phyloP scores from a whole-genome alignment of 2,888 invertebrate species.

The Entomobrya proxima region DNA sequence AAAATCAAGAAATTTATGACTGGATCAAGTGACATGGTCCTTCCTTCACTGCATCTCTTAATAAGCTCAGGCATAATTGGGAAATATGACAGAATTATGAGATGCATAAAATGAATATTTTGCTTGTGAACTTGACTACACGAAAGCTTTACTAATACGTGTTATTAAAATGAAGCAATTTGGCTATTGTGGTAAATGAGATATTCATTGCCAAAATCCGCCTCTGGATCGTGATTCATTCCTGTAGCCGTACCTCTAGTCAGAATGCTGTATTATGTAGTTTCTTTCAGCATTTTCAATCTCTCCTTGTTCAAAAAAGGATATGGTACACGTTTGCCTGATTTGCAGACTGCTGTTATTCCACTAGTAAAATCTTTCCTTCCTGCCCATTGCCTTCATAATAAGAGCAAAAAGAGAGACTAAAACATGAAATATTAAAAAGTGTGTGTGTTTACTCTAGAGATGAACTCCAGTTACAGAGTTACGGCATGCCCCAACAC shows the following conservation, averaged over 20 bases:
- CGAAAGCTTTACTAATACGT: neutral
- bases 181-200: neutral
- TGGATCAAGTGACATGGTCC: neutral
- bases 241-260: no score
- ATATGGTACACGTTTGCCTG: no score
- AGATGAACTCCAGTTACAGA: neutral
- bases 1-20: neutral
- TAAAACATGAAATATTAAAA: neutral
- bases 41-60: no score
- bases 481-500: no score
- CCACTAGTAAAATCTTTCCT: no score
- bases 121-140: no score
- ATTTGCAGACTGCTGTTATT: no score
- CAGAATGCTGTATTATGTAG: no score
- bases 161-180: neutral
- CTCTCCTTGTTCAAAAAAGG: neutral
- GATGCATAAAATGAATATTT: neutral
- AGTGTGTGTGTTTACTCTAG: neutral
- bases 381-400: no score
- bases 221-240: conserved; percentile 2
- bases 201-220: neutral
- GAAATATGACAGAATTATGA: neutral
- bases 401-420: neutral
- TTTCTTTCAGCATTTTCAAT: neutral
- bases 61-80: no score